Percentiles rank a stretch among this genome's conserved stretches.
phyloP scores from a whole-genome alignment of 2,113 vertebrate species.

The Carassius carassius region DNA sequence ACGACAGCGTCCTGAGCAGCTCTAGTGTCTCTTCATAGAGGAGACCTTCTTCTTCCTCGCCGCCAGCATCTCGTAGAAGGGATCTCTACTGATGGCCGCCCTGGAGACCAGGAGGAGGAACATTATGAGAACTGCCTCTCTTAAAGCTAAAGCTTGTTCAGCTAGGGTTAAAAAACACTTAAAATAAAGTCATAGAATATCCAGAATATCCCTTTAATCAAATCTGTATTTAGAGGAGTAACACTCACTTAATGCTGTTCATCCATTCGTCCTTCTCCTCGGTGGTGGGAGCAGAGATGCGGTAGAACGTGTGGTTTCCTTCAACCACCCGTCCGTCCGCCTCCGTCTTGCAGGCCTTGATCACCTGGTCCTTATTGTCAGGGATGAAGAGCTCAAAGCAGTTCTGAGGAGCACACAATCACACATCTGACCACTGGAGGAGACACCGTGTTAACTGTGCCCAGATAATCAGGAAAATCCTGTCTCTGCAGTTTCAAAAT shows the following conservation, averaged over 20 bases:
- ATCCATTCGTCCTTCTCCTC: constrained; percentile 99
- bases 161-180: not conserved
- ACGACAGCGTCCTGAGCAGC: constrained; percentile 36
- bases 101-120: constrained; percentile 66
- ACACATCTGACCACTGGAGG: not conserved
- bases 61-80: constrained; percentile 98
- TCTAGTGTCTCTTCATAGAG: constrained; percentile 91
- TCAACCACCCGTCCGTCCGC: constrained; percentile 94
- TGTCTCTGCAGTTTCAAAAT: not conserved
- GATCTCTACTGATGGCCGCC: constrained; percentile 96
- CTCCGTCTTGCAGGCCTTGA: constrained; percentile 98
- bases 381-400: constrained; percentile 95
- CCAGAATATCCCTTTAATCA: not conserved
- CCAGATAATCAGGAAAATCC: not conserved
- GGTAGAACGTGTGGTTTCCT: constrained; percentile 96
- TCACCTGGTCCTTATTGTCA: constrained; percentile 79
- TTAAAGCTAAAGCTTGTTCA: too few species aligned
- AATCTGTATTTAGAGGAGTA: not conserved
- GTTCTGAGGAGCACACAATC: constrained; percentile 76
- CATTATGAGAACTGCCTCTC: too few species aligned
- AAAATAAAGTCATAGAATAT: too few species aligned
- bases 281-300: constrained; percentile 89
- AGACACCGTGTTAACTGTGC: not conserved
- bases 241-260: constrained; percentile 92
- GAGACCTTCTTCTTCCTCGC: constrained; percentile 98